Conservation (phyloP, 2,888 invertebrate species). For the Mycalesis mineus region DNA sequence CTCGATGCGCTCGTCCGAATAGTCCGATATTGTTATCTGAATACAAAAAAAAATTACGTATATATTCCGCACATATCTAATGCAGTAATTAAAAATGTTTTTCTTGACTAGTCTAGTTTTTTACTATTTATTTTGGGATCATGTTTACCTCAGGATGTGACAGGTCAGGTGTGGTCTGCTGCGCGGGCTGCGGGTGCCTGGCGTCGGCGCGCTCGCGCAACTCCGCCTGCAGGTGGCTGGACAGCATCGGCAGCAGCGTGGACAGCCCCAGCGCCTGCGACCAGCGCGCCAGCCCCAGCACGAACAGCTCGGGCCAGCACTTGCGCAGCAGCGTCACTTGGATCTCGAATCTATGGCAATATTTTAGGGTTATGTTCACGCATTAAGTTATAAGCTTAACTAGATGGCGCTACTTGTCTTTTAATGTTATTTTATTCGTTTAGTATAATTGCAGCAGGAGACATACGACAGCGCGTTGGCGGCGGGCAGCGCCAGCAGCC, state of each 20-base stretch:
- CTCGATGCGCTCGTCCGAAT: slow-evolving; percentile 85
- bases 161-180: not conserved
- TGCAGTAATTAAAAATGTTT: too few species aligned
- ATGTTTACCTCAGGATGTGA: not conserved
- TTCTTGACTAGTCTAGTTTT: too few species aligned
- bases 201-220: slow-evolving; percentile 51
- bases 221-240: slow-evolving; percentile 87
- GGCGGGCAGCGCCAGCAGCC: slow-evolving; percentile 90
- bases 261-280: slow-evolving; percentile 85
- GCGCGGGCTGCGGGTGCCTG: slow-evolving; percentile 26
- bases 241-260: slow-evolving; percentile 89
- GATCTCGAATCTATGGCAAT: slow-evolving; percentile 82
- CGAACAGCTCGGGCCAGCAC: slow-evolving; percentile 95
- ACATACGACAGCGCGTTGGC: slow-evolving; percentile 87
- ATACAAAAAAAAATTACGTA: not conserved
- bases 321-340: slow-evolving; percentile 90
- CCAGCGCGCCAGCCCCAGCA: slow-evolving; percentile 93
- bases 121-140: too few species aligned
- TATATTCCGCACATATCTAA: not conserved
- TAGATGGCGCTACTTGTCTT: too few species aligned
- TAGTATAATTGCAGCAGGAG: too few species aligned
- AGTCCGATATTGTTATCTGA: slow-evolving; percentile 81
- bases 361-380: not conserved
- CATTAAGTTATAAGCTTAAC: too few species aligned
- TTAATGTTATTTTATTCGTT: too few species aligned